A percentile compares a stretch with the other conserved stretches of the same genome.
Conservation (phyloP, 2,797 vertebrate species). For the Heteromormyrus szaboi region DNA sequence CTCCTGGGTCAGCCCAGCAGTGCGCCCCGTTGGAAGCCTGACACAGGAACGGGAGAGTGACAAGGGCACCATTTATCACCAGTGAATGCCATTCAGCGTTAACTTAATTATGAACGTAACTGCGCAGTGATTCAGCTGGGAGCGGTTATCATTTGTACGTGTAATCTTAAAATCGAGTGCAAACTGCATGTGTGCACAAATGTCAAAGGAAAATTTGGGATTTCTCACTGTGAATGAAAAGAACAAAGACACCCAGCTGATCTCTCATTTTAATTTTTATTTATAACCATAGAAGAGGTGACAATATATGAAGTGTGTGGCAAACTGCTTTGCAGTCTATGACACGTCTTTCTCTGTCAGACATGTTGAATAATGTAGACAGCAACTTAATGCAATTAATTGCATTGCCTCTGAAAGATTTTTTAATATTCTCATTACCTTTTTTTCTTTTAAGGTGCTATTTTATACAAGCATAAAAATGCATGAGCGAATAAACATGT, state of each 20-base stretch:
- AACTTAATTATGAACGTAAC: not conserved
- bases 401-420: not conserved
- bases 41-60: constrained; percentile 15
- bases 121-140: not conserved
- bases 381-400: not conserved
- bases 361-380: not conserved
- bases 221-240: not conserved
- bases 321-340: no score
- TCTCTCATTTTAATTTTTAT: not conserved
- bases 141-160: not conserved
- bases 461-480: constrained; percentile 3
- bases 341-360: not conserved
- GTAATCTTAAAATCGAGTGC: not conserved
- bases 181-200: not conserved
- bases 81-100: not conserved
- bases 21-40: constrained; percentile 12
- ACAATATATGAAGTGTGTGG: not conserved
- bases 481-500: not conserved
- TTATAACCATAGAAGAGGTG: not conserved
- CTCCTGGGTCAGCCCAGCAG: constrained; percentile 15
- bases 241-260: not conserved
- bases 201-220: not conserved
- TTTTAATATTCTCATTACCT: not conserved
- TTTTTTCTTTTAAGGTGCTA: not conserved
- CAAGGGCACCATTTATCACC: constrained; percentile 12